These are phyloP conservation scores for Odontamblyopus lacepedii DNA, from an alignment of 2,797 vertebrate genomes.

Conservation along the genomic window DNA sequence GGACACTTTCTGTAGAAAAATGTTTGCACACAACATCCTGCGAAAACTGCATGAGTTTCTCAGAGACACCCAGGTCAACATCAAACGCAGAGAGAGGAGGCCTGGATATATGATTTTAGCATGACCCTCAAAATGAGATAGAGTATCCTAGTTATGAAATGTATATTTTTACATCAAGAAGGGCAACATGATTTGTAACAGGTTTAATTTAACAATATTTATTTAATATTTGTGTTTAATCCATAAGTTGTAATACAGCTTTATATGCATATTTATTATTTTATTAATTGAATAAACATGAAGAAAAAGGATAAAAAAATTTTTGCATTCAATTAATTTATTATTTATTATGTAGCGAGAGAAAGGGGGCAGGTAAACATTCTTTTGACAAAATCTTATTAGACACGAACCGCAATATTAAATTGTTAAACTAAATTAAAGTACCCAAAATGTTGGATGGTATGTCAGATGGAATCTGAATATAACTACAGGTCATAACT, in stretches of 20 bases:
- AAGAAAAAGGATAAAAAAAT: neutral
- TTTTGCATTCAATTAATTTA: neutral
- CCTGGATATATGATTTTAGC: accelerated
- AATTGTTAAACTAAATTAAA: neutral
- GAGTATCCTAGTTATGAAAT: neutral
- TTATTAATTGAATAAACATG: neutral
- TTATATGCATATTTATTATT: too few relatives aligned
- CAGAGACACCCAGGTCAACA: constrained; percentile 61
- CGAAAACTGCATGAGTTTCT: constrained; percentile 76
- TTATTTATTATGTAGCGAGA: neutral
- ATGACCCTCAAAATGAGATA: constrained; percentile 27
- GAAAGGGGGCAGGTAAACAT: neutral
- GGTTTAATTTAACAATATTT: neutral
- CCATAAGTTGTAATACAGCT: neutral
- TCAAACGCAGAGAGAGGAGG: constrained; percentile 49
- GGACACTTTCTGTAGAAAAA: constrained; percentile 69
- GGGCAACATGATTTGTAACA: neutral
- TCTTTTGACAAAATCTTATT: neutral
- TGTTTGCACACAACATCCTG: constrained; percentile 76
- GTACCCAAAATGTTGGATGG: neutral
- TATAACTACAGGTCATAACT: neutral
- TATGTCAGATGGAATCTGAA: neutral
- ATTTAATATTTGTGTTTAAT: constrained; percentile 2
- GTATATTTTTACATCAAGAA: constrained; percentile 23
- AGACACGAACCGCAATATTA: neutral